These are phyloP conservation scores for Sitodiplosis mosellana DNA, from an alignment of 1,140 invertebrate genomes.

Conservation along the genomic window DNA sequence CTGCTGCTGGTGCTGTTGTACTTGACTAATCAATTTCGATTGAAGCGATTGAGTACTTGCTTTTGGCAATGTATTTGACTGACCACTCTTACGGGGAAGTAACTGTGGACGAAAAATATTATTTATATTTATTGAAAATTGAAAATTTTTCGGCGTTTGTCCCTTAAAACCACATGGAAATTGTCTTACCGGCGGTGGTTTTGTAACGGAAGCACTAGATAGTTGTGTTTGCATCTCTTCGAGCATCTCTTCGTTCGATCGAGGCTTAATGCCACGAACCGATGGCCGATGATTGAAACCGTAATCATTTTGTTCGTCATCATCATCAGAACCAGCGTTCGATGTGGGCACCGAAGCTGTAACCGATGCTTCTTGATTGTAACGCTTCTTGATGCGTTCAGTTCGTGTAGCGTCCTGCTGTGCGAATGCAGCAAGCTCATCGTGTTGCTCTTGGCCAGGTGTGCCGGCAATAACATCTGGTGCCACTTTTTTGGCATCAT, in stretches of 20 bases:
- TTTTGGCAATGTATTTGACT: constrained; percentile 3
- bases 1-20: constrained; percentile 8
- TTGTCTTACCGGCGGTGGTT: too few species aligned
- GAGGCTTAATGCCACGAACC: constrained; percentile 44
- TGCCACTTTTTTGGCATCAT: constrained; percentile 30
- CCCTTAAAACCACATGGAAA: too few species aligned
- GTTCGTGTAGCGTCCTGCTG: constrained; percentile 62
- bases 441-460: constrained; percentile 33
- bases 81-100: background rate
- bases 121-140: too few species aligned
- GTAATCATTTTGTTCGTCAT: constrained; percentile 71
- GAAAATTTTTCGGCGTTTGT: too few species aligned
- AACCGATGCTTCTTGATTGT: constrained; percentile 28
- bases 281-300: constrained; percentile 75
- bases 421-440: constrained; percentile 67
- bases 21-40: constrained; percentile 5
- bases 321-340: constrained; percentile 38
- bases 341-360: constrained; percentile 23
- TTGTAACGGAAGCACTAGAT: constrained; percentile 19
- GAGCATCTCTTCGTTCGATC: constrained; percentile 59
- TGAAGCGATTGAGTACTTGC: background rate
- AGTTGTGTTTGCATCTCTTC: constrained; percentile 60
- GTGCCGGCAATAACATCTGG: constrained; percentile 64
- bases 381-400: constrained; percentile 60
- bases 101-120: too few species aligned